Evolutionary conservation across 2,113 vertebrate genomes (phyloP).

Genomic region (Eleginops maclovinus): DNA sequence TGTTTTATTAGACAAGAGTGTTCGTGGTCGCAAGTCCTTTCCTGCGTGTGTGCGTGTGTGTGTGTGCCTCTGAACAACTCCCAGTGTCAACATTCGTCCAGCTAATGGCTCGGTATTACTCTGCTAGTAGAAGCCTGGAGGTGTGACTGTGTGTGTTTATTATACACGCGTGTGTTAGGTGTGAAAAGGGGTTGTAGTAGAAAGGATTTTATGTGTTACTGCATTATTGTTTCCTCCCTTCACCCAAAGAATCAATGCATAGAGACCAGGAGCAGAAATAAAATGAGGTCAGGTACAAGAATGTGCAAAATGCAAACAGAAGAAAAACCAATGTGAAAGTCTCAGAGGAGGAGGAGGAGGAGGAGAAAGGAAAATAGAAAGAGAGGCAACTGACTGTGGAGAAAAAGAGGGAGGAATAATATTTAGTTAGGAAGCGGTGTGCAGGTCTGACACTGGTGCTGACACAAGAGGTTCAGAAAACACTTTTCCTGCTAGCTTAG

Average conservation of each 20-base stretch:
- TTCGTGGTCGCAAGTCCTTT: neutral
- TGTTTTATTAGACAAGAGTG: constrained; percentile 6
- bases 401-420: constrained; percentile 63
- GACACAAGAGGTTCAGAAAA: constrained; percentile 73
- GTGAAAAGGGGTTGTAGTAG: no score
- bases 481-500: constrained; percentile 73
- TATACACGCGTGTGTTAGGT: neutral
- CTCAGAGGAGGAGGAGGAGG: neutral
- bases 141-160: constrained; percentile 13
- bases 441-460: constrained; percentile 73
- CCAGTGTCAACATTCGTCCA: constrained; percentile 49
- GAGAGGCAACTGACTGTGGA: constrained; percentile 27
- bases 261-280: neutral
- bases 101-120: constrained; percentile 45
- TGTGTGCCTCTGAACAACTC: constrained; percentile 42
- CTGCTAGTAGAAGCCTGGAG: constrained; percentile 12
- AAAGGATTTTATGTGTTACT: neutral
- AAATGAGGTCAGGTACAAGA: neutral
- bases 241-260: neutral
- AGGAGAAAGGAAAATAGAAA: neutral
- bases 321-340: neutral
- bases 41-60: neutral
- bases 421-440: constrained; percentile 71
- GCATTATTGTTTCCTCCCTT: neutral
- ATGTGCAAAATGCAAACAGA: neutral